A percentile compares a stretch with the other conserved stretches of the same genome.
phyloP scores from a whole-genome alignment of 2,113 vertebrate species.

The Nibea albiflora region DNA sequence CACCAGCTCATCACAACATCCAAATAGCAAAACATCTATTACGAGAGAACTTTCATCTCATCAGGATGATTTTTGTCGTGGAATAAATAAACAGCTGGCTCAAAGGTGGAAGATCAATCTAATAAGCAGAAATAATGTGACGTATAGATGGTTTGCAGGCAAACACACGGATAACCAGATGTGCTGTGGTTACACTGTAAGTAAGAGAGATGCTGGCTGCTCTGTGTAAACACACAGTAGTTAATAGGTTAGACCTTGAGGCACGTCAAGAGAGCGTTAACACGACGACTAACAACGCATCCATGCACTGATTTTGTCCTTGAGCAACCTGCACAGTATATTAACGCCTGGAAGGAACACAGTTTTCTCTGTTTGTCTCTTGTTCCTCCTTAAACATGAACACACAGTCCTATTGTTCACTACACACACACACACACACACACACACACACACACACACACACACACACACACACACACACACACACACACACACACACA shows the following conservation, averaged over 20 bases:
- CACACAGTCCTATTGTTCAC: neutral
- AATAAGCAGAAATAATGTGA: neutral
- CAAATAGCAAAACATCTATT: too few relatives aligned
- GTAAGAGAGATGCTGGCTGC: neutral
- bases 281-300: slow-evolving; percentile 2
- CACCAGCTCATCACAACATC: too few relatives aligned
- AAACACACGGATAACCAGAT: neutral
- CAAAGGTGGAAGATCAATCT: neutral
- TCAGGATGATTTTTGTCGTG: neutral
- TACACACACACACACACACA: neutral
- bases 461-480: slow-evolving; percentile 48
- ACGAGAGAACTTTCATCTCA: too few relatives aligned
- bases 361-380: neutral
- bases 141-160: neutral
- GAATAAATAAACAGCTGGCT: neutral
- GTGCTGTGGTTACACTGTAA: neutral
- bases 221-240: slow-evolving; percentile 27
- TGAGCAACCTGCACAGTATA: slow-evolving; percentile 7
- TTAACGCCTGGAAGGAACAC: slow-evolving; percentile 15
- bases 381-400: neutral
- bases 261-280: slow-evolving; percentile 20
- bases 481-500: slow-evolving; percentile 51
- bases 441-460: slow-evolving; percentile 35
- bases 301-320: slow-evolving; percentile 12
- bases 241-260: slow-evolving; percentile 33